A percentile compares a stretch with the other conserved stretches of the same genome.
Conservation (phyloP, 1,140 invertebrate genomes). For the Linepithema humile region DNA sequence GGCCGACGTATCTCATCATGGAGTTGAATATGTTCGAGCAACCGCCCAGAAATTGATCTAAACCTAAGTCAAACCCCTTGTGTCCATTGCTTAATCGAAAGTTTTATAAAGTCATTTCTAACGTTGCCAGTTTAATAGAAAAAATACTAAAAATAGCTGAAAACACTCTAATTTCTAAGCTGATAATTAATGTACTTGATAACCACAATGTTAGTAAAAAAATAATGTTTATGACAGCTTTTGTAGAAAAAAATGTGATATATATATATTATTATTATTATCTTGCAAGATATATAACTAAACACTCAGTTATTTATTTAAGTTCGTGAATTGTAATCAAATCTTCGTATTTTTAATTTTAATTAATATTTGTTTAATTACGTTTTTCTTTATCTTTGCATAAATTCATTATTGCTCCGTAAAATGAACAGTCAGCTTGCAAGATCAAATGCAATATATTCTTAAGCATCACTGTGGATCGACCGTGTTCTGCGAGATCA, state of each 20-base stretch:
- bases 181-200: no score
- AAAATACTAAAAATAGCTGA: no score
- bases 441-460: background rate
- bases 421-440: background rate
- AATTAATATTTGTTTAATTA: background rate
- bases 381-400: background rate
- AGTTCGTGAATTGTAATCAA: background rate
- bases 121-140: background rate
- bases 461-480: background rate
- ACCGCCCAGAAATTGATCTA: background rate
- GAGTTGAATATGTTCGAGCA: constrained; percentile 11
- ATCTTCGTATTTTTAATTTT: background rate
- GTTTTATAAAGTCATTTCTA: background rate
- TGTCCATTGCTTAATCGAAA: background rate
- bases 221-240: no score
- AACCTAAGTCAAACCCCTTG: background rate
- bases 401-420: background rate
- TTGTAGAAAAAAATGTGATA: background rate
- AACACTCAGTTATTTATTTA: background rate
- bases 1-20: constrained; percentile 26
- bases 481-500: constrained; percentile 12
- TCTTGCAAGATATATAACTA: background rate
- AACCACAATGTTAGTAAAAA: no score
- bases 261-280: no score
- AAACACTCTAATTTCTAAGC: no score